Evolutionary conservation across 2,888 invertebrate species (phyloP).

Genomic region (Anarsia innoxiella): DNA sequence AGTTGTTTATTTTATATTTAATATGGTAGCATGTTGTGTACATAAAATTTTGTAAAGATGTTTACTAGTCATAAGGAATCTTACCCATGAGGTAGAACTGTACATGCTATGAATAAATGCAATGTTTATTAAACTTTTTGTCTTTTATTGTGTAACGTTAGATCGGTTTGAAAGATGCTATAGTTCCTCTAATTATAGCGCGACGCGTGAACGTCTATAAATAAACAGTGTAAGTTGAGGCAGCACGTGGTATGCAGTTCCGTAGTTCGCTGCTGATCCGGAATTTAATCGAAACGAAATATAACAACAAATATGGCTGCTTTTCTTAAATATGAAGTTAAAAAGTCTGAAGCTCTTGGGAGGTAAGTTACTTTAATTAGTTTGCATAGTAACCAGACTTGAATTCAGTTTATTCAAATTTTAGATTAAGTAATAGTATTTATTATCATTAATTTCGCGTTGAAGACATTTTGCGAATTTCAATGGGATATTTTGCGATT

Average conservation of each 20-base stretch:
- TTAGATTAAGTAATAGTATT: too few species aligned
- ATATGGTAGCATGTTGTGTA: too few species aligned
- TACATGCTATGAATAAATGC: not conserved
- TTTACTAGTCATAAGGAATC: constrained; percentile 35
- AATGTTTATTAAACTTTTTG: not conserved
- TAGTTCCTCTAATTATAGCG: constrained; percentile 4
- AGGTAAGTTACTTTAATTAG: constrained; percentile 45
- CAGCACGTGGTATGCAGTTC: constrained; percentile 2
- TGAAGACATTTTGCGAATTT: too few species aligned
- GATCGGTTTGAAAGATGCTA: too few species aligned
- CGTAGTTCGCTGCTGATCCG: not conserved
- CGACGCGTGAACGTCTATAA: constrained; percentile 8
- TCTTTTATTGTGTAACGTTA: too few species aligned
- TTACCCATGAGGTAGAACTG: constrained; percentile 41
- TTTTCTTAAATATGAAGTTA: constrained; percentile 47
- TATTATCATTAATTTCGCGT: too few species aligned
- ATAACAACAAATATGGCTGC: constrained; percentile 33
- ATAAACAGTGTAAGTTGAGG: constrained; percentile 3
- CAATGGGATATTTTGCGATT: too few species aligned
- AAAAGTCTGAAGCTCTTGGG: constrained; percentile 46
- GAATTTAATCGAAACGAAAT: not conserved
- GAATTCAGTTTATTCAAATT: too few species aligned
- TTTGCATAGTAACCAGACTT: too few species aligned
- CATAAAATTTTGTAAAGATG: too few species aligned
- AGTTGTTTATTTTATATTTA: too few species aligned